Percentiles rank a stretch among this genome's conserved stretches.
Evolutionary conservation across 2,797 vertebrate genomes (phyloP).

Genomic region (Capromys pilorides): DNA sequence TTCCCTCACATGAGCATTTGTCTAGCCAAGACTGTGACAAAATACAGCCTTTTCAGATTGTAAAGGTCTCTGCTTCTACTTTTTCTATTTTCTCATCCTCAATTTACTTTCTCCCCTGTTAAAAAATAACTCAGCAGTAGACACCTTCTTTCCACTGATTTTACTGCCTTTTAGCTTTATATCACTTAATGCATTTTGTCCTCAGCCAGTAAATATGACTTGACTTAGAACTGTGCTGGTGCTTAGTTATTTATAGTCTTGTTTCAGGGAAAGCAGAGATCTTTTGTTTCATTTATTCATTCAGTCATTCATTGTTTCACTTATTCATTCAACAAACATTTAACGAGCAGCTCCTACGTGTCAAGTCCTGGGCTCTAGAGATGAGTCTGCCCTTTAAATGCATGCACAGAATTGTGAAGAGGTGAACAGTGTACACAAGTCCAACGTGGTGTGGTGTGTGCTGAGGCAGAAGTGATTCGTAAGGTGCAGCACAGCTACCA

Average conservation of each 20-base stretch:
- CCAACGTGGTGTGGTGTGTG: fast-evolving
- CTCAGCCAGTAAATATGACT: not conserved
- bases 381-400: not conserved
- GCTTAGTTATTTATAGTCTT: conserved; percentile 27
- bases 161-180: not conserved
- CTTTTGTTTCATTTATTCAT: not conserved
- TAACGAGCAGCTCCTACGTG: not conserved
- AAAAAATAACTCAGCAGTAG: not conserved
- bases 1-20: not conserved
- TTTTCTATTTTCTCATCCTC: not conserved
- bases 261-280: not conserved
- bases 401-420: not conserved
- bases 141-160: not conserved
- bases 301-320: not conserved
- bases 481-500: too few species aligned
- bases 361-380: not conserved
- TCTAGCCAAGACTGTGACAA: not conserved
- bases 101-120: not conserved
- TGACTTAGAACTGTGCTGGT: not conserved
- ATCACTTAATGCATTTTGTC: not conserved
- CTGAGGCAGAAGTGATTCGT: not conserved
- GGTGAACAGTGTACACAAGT: not conserved
- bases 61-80: not conserved
- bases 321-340: conserved; percentile 14
- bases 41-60: not conserved